These are phyloP conservation scores for Andrena haemorrhoa DNA, from an alignment of 2,888 invertebrate genomes.

Conservation along the genomic window DNA sequence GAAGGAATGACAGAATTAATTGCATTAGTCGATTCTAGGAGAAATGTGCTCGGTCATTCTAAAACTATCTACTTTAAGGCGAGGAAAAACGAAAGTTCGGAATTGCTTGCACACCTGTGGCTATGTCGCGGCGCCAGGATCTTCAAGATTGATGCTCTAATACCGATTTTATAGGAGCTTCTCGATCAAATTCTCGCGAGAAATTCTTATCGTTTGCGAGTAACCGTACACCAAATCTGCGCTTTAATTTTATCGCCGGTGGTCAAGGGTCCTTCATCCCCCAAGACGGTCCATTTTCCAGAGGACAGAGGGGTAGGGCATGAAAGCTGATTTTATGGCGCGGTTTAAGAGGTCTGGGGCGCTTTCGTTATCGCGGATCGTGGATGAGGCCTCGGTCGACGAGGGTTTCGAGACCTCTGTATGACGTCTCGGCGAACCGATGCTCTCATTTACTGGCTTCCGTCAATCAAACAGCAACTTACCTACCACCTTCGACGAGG, in stretches of 20 bases:
- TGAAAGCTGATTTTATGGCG: slow-evolving; percentile 13
- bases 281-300: neutral
- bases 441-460: slow-evolving; percentile 59
- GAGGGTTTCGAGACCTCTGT: slow-evolving; percentile 32
- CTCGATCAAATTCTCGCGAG: neutral
- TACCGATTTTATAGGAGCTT: slow-evolving; percentile 3
- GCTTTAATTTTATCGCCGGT: neutral
- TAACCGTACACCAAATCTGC: neutral
- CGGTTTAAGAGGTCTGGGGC: slow-evolving; percentile 5
- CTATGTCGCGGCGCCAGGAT: neutral
- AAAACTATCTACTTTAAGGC: slow-evolving; percentile 1
- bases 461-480: slow-evolving; percentile 62
- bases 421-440: slow-evolving; percentile 32
- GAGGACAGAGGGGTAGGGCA: too few relatives aligned
- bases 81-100: slow-evolving; percentile 6
- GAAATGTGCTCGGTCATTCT: neutral
- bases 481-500: slow-evolving; percentile 49
- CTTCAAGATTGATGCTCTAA: neutral
- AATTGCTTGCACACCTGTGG: slow-evolving; percentile 12
- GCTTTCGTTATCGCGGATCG: slow-evolving; percentile 21
- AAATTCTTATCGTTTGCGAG: neutral
- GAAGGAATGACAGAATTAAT: slow-evolving; percentile 2
- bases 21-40: neutral
- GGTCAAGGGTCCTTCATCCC: neutral
- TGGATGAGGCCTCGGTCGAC: neutral